These are phyloP conservation scores for Elegia similella DNA, from an alignment of 2,888 invertebrate species.

Conservation along the genomic window DNA sequence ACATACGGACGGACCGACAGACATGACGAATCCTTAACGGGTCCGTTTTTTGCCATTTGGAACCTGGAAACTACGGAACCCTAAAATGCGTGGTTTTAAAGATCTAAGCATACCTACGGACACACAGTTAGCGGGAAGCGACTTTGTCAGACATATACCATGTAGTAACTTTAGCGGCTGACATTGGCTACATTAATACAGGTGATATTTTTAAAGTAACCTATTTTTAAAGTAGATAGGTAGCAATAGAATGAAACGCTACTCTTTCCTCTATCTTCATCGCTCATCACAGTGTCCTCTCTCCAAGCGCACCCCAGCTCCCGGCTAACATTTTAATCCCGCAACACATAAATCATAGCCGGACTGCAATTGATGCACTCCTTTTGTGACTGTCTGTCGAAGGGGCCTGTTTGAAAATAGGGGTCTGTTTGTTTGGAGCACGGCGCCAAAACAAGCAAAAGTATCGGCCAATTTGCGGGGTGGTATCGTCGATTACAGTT, in stretches of 20 bases:
- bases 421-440: background rate
- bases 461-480: background rate
- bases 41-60: too few relatives aligned
- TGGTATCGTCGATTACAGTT: background rate
- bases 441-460: background rate
- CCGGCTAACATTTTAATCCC: conserved; percentile 54
- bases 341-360: conserved; percentile 59
- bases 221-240: too few relatives aligned
- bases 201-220: too few relatives aligned
- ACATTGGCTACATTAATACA: too few relatives aligned
- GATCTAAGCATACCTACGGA: too few relatives aligned
- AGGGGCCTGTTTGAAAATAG: background rate
- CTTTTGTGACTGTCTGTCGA: conserved; percentile 9
- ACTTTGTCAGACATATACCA: too few relatives aligned
- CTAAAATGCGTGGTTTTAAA: too few relatives aligned
- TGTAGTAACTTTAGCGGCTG: too few relatives aligned
- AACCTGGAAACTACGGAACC: too few relatives aligned
- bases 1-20: too few relatives aligned
- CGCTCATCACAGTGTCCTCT: background rate
- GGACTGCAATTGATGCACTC: conserved; percentile 49
- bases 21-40: too few relatives aligned
- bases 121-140: too few relatives aligned
- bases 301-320: background rate
- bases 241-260: background rate
- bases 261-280: background rate